Evolutionary conservation across 2,888 invertebrate genomes (phyloP).

Genomic region (Gymnocheta viridis): DNA sequence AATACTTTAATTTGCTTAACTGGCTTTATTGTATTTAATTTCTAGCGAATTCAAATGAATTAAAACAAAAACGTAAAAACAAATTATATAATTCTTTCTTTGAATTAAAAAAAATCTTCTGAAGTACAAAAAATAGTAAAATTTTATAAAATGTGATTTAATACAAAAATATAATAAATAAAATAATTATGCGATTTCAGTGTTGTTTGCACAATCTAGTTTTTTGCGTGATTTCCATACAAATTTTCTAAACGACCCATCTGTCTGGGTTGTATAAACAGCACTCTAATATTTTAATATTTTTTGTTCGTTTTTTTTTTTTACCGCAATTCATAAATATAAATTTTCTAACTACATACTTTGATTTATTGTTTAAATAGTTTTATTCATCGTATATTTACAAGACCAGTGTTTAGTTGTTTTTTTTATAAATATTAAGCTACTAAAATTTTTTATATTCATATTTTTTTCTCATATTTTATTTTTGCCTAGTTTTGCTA

Average conservation of each 20-base stretch:
- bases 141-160: not conserved
- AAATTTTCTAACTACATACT: slow-evolving; percentile 45
- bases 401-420: not conserved
- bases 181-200: too few relatives aligned
- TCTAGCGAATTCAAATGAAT: not conserved
- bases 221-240: too few relatives aligned
- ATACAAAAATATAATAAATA: too few relatives aligned
- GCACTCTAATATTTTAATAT: too few relatives aligned
- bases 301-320: too few relatives aligned
- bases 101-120: not conserved
- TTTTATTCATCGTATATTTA: slow-evolving; percentile 2
- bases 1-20: slow-evolving; percentile 10
- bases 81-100: not conserved
- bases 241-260: too few relatives aligned
- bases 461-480: not conserved
- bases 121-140: not conserved
- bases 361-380: not conserved
- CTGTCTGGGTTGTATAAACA: too few relatives aligned
- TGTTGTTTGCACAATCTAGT: too few relatives aligned
- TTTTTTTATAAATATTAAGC: not conserved
- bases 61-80: not conserved
- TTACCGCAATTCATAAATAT: not conserved
- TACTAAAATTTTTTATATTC: not conserved
- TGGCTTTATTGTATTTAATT: not conserved
- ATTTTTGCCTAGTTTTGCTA: slow-evolving; percentile 1